These are phyloP conservation scores for Homarus americanus DNA, from an alignment of 1,140 invertebrate genomes.

Conservation along the genomic window DNA sequence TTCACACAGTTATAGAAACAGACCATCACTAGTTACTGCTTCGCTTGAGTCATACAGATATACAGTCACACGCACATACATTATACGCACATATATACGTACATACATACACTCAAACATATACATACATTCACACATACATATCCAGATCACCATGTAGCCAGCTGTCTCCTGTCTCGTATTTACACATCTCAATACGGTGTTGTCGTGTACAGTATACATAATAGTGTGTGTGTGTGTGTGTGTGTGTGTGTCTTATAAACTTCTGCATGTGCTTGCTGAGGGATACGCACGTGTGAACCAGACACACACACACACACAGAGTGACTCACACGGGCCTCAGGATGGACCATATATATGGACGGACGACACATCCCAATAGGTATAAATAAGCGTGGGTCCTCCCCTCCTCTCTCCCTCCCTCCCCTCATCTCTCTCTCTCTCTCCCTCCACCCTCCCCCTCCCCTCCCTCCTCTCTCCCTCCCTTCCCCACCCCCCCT, in stretches of 20 bases:
- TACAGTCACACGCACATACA: too few species aligned
- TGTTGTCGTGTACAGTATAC: neutral
- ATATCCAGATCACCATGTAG: too few species aligned
- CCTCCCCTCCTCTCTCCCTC: neutral
- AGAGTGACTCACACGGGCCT: neutral
- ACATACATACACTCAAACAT: too few species aligned
- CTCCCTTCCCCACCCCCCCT: too few species aligned
- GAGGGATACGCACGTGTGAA: too few species aligned
- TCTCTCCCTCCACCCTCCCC: neutral
- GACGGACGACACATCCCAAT: neutral
- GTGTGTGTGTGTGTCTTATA: conserved; percentile 6
- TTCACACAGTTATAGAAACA: too few species aligned
- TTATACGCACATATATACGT: too few species aligned
- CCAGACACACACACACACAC: neutral
- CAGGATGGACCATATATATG: neutral
- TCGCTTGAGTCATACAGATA: too few species aligned
- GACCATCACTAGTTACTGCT: too few species aligned
- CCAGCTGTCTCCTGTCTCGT: too few species aligned
- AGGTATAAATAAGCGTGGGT: neutral
- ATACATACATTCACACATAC: conserved; percentile 25
- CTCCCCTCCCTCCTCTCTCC: neutral
- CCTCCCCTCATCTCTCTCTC: too few species aligned
- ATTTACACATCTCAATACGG: neutral
- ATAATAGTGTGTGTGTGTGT: conserved; percentile 8
- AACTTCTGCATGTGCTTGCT: neutral